These are phyloP conservation scores for Philotrypesis tridentata DNA, from an alignment of 1,140 invertebrate species.

Conservation along the genomic window DNA sequence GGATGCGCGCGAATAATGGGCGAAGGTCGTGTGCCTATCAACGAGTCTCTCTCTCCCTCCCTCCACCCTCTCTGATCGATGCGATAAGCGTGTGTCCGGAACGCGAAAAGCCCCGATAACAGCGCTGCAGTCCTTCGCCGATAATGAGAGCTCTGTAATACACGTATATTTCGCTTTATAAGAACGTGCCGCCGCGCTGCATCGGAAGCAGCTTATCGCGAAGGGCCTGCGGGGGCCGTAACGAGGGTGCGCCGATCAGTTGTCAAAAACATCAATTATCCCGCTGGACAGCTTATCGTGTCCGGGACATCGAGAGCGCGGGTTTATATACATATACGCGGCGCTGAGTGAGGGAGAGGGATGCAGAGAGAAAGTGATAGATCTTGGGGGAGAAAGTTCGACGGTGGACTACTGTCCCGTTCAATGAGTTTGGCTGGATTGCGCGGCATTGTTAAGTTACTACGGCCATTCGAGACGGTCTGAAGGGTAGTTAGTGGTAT, in stretches of 20 bases:
- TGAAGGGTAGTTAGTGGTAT: background rate
- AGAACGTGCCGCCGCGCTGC: background rate
- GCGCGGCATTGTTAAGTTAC: background rate
- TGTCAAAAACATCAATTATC: background rate
- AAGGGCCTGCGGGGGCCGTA: background rate
- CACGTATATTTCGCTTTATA: background rate
- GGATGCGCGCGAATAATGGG: background rate
- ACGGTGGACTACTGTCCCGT: background rate
- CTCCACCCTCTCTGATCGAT: background rate
- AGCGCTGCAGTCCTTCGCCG: background rate
- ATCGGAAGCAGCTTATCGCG: background rate
- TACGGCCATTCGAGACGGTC: background rate
- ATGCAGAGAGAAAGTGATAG: no score
- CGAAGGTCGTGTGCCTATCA: background rate
- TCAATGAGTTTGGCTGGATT: background rate
- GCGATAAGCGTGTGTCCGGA: conserved; percentile 4
- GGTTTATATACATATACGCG: no score
- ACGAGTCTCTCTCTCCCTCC: background rate
- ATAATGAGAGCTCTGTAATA: background rate
- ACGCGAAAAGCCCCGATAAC: background rate
- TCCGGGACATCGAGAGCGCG: background rate
- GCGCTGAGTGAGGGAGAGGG: no score
- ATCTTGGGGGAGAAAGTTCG: background rate
- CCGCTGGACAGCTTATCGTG: background rate
- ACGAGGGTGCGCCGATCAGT: background rate